These are phyloP conservation scores for Drosophila meridiana DNA, from an alignment of 2,888 invertebrate species.

Conservation along the genomic window DNA sequence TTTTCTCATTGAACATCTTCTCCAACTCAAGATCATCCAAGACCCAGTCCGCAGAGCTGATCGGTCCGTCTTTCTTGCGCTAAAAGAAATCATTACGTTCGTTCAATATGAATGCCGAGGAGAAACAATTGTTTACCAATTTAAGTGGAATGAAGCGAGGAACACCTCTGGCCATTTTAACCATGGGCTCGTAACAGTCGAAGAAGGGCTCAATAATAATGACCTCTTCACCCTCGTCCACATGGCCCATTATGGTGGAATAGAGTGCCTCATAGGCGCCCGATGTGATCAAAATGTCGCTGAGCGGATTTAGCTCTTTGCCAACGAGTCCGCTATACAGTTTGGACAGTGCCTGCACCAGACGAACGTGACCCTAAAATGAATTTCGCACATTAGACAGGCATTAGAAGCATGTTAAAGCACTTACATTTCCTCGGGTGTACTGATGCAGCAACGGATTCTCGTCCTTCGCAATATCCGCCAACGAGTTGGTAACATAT, in stretches of 20 bases:
- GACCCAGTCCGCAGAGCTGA: conserved; percentile 93
- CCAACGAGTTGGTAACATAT: conserved; percentile 92
- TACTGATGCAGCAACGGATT: conserved; percentile 95
- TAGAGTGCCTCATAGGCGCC: conserved; percentile 98
- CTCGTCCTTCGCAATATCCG: conserved; percentile 88
- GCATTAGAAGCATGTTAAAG: neutral
- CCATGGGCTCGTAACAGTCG: conserved; percentile 99
- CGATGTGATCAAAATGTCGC: conserved; percentile 94
- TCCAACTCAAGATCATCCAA: conserved; percentile 93
- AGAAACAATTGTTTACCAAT: conserved; percentile 88
- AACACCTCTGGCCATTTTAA: conserved; percentile 93
- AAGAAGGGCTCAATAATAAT: conserved; percentile 99
- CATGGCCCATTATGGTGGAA: conserved; percentile 92
- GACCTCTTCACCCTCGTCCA: conserved; percentile 95
- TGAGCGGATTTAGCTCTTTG: conserved; percentile 92
- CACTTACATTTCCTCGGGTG: conserved; percentile 96
- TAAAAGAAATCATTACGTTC: conserved; percentile 33
- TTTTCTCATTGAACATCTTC: conserved; percentile 92
- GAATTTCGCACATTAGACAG: neutral
- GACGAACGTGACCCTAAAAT: conserved; percentile 93
- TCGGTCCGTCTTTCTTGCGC: conserved; percentile 81
- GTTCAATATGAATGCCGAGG: neutral
- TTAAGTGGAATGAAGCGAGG: conserved; percentile 94
- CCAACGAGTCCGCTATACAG: conserved; percentile 93
- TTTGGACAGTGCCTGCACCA: conserved; percentile 93